Conservation (phyloP, 2,888 invertebrate species). For the Drosophila silvestris region DNA sequence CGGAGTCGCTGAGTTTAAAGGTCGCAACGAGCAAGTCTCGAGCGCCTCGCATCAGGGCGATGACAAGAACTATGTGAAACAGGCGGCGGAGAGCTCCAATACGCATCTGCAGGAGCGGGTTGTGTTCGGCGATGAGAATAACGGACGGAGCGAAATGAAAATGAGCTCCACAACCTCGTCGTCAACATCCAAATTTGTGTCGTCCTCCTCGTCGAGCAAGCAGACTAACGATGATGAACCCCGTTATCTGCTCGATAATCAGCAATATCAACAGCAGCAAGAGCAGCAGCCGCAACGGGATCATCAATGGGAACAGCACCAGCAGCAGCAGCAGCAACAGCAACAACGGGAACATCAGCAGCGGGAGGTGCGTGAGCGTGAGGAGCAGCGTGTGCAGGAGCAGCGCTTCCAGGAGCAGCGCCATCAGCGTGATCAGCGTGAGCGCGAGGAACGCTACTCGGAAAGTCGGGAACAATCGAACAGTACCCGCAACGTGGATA, state of each 20-base stretch:
- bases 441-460: conserved; percentile 70
- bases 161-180: conserved; percentile 83
- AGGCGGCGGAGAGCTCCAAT: conserved; percentile 85
- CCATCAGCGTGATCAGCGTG: conserved; percentile 79
- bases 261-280: conserved; percentile 31
- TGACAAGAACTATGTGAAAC: conserved; percentile 86
- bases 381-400: conserved; percentile 56
- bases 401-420: conserved; percentile 56
- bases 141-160: conserved; percentile 84
- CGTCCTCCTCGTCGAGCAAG: conserved; percentile 76
- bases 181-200: conserved; percentile 81
- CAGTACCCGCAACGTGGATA: conserved; percentile 77
- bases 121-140: conserved; percentile 86
- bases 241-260: conserved; percentile 69
- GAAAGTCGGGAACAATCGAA: conserved; percentile 63
- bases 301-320: neutral
- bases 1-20: conserved; percentile 88
- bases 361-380: conserved; percentile 55
- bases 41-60: conserved; percentile 87
- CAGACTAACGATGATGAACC: conserved; percentile 72
- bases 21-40: conserved; percentile 88
- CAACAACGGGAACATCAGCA: conserved; percentile 63
- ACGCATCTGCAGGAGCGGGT: conserved; percentile 86
- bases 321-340: conserved; percentile 16
- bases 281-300: conserved; percentile 25